Percentiles rank a stretch among this genome's conserved stretches.
Conservation (phyloP, 1,140 invertebrate genomes). For the Drosophila auraria region DNA sequence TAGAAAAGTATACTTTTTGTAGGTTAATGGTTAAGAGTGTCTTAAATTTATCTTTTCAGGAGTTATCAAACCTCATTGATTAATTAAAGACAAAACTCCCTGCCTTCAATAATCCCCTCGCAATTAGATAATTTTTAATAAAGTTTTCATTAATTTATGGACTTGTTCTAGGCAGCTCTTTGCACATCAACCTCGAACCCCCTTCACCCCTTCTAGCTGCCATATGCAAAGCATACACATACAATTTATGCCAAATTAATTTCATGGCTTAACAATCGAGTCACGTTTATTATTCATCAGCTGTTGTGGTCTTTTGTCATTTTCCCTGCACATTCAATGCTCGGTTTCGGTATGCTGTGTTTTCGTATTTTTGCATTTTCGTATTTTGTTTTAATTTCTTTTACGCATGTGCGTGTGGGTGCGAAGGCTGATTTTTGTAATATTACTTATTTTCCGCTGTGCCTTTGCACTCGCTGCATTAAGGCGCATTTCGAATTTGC, state of each 20-base stretch:
- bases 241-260: conserved; percentile 70
- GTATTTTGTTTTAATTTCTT: conserved; percentile 15
- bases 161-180: conserved; percentile 21
- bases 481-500: conserved; percentile 53
- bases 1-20: too few relatives aligned
- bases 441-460: conserved; percentile 30
- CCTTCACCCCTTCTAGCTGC: conserved; percentile 2
- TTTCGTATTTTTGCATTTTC: conserved; percentile 6
- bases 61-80: too few relatives aligned
- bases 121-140: neutral
- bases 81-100: neutral
- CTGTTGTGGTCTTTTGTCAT: conserved; percentile 43
- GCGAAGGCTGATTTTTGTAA: conserved; percentile 21
- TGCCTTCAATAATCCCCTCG: neutral
- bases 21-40: too few relatives aligned
- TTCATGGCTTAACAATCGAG: conserved; percentile 56
- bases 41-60: neutral
- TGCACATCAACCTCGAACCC: neutral
- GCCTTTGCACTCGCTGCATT: conserved; percentile 28
- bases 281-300: conserved; percentile 70
- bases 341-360: conserved; percentile 30
- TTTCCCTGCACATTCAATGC: conserved; percentile 32
- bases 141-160: neutral
- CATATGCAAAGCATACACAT: conserved; percentile 40
- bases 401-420: conserved; percentile 8